phyloP scores from a whole-genome alignment of 2,797 vertebrate species.

The Neostethus bicornis region DNA sequence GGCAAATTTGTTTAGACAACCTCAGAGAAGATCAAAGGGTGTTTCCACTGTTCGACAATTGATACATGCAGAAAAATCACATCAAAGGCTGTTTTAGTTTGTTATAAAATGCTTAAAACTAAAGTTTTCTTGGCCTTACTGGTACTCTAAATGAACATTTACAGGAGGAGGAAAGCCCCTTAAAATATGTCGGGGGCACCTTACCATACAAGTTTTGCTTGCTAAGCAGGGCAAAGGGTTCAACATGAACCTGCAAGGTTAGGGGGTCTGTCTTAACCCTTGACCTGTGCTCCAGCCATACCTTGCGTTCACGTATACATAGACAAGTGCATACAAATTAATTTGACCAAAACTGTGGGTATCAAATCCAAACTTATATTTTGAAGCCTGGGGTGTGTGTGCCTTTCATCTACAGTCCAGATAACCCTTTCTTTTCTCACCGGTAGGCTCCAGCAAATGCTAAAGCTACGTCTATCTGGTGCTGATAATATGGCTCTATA shows the following conservation, averaged over 20 bases:
- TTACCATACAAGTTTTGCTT: slow-evolving; percentile 23
- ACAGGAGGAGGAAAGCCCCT: slow-evolving; percentile 11
- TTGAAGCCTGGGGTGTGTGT: slow-evolving; percentile 22
- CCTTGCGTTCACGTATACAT: slow-evolving; percentile 5
- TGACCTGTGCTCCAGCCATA: slow-evolving; percentile 41
- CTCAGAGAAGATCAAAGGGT: slow-evolving; percentile 8
- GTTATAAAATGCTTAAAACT: neutral
- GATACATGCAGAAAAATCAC: slow-evolving; percentile 13
- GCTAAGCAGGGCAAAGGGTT: slow-evolving; percentile 17
- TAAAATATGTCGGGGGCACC: slow-evolving; percentile 28
- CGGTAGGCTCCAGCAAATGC: slow-evolving; percentile 32
- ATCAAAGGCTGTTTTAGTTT: slow-evolving; percentile 5
- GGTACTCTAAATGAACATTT: neutral
- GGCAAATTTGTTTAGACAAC: slow-evolving; percentile 37
- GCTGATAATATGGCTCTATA: slow-evolving; percentile 83
- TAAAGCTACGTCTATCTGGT: slow-evolving; percentile 67
- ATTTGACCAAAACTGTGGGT: slow-evolving; percentile 5
- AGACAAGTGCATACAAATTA: neutral
- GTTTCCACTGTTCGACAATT: slow-evolving; percentile 23
- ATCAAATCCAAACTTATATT: slow-evolving; percentile 13
- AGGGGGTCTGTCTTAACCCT: slow-evolving; percentile 49
- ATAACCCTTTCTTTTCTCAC: slow-evolving; percentile 40
- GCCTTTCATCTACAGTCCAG: slow-evolving; percentile 23
- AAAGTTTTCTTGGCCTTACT: neutral
- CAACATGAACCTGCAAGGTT: slow-evolving; percentile 42